Base-by-base conservation (phyloP, 2,113 vertebrate genomes). In the Dipodomys ordii region DNA sequence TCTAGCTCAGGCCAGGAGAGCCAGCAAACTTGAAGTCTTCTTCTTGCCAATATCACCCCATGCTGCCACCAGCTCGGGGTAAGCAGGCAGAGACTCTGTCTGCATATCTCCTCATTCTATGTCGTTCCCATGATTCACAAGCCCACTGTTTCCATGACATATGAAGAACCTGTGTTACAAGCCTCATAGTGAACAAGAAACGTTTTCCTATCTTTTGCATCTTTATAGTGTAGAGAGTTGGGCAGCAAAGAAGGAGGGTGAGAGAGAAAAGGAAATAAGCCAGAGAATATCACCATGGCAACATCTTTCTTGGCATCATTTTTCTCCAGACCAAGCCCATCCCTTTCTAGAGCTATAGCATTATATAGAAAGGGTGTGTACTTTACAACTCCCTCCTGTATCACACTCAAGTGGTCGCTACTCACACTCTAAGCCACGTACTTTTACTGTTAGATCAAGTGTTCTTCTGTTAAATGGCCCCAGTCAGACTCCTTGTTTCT, bases 221-320 rank as follows among this genome's bases (percentile, higher is more conserved):
- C 79, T 77, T 91, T 30, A 6, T 39, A 82, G 11, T 64, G n/a
- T 69, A 87, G 73, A 81, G 91, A 83, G 62, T 44, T 39, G 79
- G 49, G 46, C 15, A 91, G 67, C 67, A 78, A 77, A 72, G 23
- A 71, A 44, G 67, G 69, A 2, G 3, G 11, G 10, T 67, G 77
- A n/a, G 65, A 87, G 78, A 87, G 78, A 87, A 18, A 35, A 87
- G 28, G 35, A 57, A 44, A 53, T 60, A 12, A 83, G 32, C 64
- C 62, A 64, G 44, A 82, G 74, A 91, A 60, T 62, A 87, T 97
- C 20, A 78, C 90, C 57, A 93, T 95, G 84, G 64, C 35, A 94
- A 94, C 79, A 78, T 85, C 39, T 27, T 82, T 90, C n/a, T 20
- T 32, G 35, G 65, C 28, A 77, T 87, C 68, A 46, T 90, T 71